Conservation (phyloP, 2,888 invertebrate species). For the Philereme transversata region DNA sequence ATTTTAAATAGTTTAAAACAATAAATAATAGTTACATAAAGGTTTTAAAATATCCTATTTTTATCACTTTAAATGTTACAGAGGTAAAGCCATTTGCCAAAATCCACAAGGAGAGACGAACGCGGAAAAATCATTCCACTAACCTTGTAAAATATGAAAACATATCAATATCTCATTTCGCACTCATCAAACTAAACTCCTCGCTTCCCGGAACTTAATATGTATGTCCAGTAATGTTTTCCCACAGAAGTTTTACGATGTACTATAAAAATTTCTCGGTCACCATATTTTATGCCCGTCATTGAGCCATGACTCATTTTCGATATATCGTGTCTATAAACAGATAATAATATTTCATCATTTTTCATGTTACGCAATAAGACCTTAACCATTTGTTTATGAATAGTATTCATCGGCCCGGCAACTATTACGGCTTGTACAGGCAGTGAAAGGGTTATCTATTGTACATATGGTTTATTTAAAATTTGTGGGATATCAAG, state of each 20-base stretch:
- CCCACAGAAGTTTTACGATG: slow-evolving; percentile 9
- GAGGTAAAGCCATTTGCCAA: slow-evolving; percentile 3
- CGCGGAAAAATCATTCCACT: slow-evolving; percentile 4
- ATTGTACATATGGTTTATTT: too few species aligned
- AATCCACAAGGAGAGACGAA: neutral
- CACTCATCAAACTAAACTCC: slow-evolving; percentile 13
- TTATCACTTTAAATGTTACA: too few species aligned
- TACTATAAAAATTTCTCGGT: slow-evolving; percentile 14
- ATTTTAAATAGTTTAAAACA: too few species aligned
- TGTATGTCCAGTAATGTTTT: slow-evolving; percentile 25
- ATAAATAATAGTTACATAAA: too few species aligned
- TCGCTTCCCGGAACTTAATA: slow-evolving; percentile 26
- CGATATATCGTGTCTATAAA: neutral
- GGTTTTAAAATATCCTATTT: too few species aligned
- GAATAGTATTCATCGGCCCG: neutral
- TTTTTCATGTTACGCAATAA: slow-evolving; percentile 5
- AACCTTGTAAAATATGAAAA: slow-evolving; percentile 39
- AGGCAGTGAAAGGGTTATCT: neutral
- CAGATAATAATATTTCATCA: slow-evolving; percentile 3
- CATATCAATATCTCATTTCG: slow-evolving; percentile 19
- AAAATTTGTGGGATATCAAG: slow-evolving; percentile 31
- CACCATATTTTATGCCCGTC: slow-evolving; percentile 5
- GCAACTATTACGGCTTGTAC: neutral
- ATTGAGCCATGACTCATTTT: neutral
- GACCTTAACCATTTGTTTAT: neutral